Evolutionary conservation across 2,797 vertebrate genomes (phyloP).

Genomic region (Tinamus major): DNA sequence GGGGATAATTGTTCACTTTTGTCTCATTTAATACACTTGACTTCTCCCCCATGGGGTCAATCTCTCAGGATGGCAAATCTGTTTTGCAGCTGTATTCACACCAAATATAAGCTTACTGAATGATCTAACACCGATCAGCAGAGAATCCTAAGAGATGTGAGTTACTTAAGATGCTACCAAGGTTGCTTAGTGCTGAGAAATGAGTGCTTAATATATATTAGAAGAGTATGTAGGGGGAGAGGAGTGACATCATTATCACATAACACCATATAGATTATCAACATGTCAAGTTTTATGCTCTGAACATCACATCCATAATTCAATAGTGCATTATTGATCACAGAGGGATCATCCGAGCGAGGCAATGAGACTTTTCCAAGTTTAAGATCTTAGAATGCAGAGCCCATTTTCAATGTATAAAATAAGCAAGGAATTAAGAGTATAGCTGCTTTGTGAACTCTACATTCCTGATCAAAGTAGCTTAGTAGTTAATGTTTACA

Average conservation of each 20-base stretch:
- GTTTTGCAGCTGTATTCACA: background rate
- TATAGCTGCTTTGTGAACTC: background rate
- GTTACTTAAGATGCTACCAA: background rate
- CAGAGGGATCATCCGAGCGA: background rate
- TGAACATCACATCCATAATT: background rate
- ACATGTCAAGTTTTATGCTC: constrained; percentile 1
- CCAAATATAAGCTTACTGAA: background rate
- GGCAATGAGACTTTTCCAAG: background rate
- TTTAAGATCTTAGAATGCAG: background rate
- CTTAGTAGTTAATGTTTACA: background rate
- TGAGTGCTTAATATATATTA: background rate
- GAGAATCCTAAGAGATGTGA: background rate
- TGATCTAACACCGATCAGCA: background rate
- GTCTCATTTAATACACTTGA: background rate
- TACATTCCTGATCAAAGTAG: background rate
- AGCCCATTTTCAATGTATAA: background rate
- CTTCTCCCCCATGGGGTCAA: background rate
- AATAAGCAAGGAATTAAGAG: background rate
- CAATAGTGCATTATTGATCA: background rate
- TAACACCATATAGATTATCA: background rate
- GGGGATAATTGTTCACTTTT: background rate
- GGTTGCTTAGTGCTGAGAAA: background rate
- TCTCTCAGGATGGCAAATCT: background rate
- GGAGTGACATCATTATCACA: background rate
- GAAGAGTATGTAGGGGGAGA: background rate